Base-by-base conservation (phyloP, 35 echinoderm and acorn worm species). In the Ptychodera flava region DNA sequence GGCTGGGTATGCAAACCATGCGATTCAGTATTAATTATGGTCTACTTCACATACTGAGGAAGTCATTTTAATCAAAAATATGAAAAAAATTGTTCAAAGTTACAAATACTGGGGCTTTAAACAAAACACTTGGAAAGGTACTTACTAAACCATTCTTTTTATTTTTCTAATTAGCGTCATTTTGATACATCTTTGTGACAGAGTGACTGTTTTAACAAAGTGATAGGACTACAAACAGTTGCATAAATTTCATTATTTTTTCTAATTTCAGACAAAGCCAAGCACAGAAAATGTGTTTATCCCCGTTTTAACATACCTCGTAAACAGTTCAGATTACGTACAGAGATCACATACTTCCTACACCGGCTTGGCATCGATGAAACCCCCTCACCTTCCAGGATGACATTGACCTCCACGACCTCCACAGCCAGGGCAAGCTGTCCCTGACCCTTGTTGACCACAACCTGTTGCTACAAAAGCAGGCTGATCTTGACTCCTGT, bases 251-350 rank as follows among this genome's bases (percentile, higher is more conserved):
- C 22, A 22, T 12, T 22, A 64, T 64, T 64, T 64, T 64, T 64
- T 64, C 22, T 22, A 64, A 64, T 64, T 64, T 64, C 22, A 64
- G 45, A 64, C 45, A 64, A 22, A 64, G 45, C 45, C 22, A 12
- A 64, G 45, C 22, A 64, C 45, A 64, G 6, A 64, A 22, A 22
- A 64, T 64, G 45, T 64, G 16, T 77, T 85, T 35, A 83, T 95
- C 30, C 93, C 93, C 10, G 87, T 91, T 22, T 80, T 95, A 95
- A 95, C 76, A 95, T 95, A 77, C 90, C 90, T 35, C 80, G 34
- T 36, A 77, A 91, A 37, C 89, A 95, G 34, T 90, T 78, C 31
- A 35, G 64, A 35, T 84, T 95, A 1, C 76, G 90, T 80, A 95
- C 93, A 81, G 93, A 95, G 45, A 81, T 91, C 2, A 85, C 78